Evolutionary conservation across 2,888 invertebrate genomes (phyloP).

Genomic region (Troides helena): DNA sequence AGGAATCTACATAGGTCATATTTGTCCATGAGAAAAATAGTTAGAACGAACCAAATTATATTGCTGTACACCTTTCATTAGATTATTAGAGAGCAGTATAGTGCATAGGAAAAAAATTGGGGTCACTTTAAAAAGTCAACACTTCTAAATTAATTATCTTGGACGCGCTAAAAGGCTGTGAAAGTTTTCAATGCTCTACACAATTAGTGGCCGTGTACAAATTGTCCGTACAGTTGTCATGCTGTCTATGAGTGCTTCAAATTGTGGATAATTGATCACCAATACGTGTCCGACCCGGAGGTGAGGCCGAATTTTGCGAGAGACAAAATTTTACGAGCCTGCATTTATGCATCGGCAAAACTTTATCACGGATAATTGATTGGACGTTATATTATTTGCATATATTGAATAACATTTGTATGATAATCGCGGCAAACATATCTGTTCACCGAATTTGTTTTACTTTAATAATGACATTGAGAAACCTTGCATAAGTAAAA

Average conservation of each 20-base stretch:
- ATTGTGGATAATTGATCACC: constrained; percentile 72
- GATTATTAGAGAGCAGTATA: constrained; percentile 21
- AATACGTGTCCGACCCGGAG: constrained; percentile 52
- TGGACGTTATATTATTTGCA: constrained; percentile 4
- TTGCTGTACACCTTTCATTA: too few relatives aligned
- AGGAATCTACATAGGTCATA: too few relatives aligned
- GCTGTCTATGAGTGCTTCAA: constrained; percentile 64
- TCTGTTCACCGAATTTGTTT: background rate
- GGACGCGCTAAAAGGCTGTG: constrained; percentile 51
- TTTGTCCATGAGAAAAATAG: too few relatives aligned
- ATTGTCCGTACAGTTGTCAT: constrained; percentile 57
- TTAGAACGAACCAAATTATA: too few relatives aligned
- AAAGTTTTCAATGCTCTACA: constrained; percentile 57
- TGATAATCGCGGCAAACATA: background rate
- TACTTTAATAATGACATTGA: background rate
- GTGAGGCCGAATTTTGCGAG: constrained; percentile 39
- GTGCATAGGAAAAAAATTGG: constrained; percentile 31
- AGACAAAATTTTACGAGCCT: background rate
- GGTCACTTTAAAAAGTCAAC: constrained; percentile 39
- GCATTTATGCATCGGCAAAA: background rate
- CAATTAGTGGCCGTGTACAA: constrained; percentile 66
- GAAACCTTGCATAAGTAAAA: background rate
- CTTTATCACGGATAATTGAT: background rate
- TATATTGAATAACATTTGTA: background rate
- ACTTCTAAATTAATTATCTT: constrained; percentile 53